A percentile compares a stretch with the other conserved stretches of the same genome.
Evolutionary conservation across 2,797 vertebrate genomes (phyloP).

Genomic region (Gambusia yucatana): DNA sequence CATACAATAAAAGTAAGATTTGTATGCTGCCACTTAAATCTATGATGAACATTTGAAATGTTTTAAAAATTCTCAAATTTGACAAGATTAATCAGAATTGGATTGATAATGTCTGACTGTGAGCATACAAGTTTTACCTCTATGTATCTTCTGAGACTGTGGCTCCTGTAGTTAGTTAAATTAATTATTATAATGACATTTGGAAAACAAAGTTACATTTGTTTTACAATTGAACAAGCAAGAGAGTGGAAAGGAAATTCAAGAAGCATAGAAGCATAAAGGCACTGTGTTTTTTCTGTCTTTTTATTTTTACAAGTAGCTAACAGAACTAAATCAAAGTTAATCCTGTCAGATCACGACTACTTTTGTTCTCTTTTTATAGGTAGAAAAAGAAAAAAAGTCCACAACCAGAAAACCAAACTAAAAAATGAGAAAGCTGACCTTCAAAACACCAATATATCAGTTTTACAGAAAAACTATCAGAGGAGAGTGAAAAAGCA

Average conservation of each 20-base stretch:
- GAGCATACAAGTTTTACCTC: not conserved
- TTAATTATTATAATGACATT: not conserved
- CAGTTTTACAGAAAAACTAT: constrained; percentile 39
- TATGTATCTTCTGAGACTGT: not conserved
- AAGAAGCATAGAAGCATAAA: constrained; percentile 64
- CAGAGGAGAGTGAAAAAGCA: constrained; percentile 29
- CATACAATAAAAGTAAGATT: not conserved
- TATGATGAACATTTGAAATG: constrained; percentile 6
- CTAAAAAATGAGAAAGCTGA: constrained; percentile 24
- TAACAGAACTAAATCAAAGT: constrained; percentile 47
- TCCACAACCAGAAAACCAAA: constrained; percentile 37
- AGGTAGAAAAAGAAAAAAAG: constrained; percentile 19
- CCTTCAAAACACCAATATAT: constrained; percentile 41
- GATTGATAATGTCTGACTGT: not conserved
- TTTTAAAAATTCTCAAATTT: not conserved
- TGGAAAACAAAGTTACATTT: constrained; percentile 15
- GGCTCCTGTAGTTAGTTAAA: not conserved
- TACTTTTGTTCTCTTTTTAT: constrained; percentile 49
- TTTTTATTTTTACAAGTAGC: constrained; percentile 35
- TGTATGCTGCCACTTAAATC: not conserved
- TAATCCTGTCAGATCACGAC: constrained; percentile 25
- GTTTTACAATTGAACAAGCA: constrained; percentile 32
- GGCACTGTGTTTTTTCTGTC: constrained; percentile 68
- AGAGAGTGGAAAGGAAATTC: constrained; percentile 25
- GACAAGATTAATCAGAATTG: not conserved